Percentiles rank a stretch among this genome's conserved stretches.
Conservation (phyloP, 2,888 invertebrate genomes). For the Hydropsyche betteni region DNA sequence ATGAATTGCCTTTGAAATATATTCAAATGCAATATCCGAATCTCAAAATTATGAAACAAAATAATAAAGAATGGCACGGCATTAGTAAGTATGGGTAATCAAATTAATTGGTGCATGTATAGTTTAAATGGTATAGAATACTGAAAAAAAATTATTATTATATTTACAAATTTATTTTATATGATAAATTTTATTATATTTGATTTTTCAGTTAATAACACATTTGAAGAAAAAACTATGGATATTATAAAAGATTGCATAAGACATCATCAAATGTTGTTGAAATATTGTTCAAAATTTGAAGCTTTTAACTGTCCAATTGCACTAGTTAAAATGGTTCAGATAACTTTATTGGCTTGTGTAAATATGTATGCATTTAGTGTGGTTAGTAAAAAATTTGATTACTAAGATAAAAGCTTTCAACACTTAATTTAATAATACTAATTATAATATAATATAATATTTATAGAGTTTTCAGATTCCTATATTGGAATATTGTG, state of each 20-base stretch:
- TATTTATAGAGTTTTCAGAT: slow-evolving; percentile 47
- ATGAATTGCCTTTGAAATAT: too few species aligned
- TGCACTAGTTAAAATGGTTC: slow-evolving; percentile 56
- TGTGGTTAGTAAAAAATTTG: slow-evolving; percentile 53
- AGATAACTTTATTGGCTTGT: slow-evolving; percentile 56
- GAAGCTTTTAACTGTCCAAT: slow-evolving; percentile 57
- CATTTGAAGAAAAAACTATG: slow-evolving; percentile 46
- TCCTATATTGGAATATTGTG: slow-evolving; percentile 47
- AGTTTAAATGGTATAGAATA: too few species aligned
- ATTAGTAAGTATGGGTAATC: too few species aligned
- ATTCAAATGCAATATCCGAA: too few species aligned
- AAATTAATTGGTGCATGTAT: too few species aligned
- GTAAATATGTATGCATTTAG: slow-evolving; percentile 56
- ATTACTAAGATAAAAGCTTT: background rate
- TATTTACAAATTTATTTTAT: too few species aligned
- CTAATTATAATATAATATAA: background rate
- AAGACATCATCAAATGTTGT: slow-evolving; percentile 56
- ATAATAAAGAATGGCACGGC: too few species aligned
- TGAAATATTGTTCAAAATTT: slow-evolving; percentile 54
- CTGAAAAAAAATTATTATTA: background rate
- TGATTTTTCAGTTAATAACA: background rate
- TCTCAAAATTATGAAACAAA: too few species aligned
- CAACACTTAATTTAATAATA: background rate
- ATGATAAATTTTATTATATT: background rate
- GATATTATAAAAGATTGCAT: slow-evolving; percentile 54